Percentiles rank a stretch among this genome's conserved stretches.
Evolutionary conservation across 2,888 invertebrate genomes (phyloP).

Genomic region (Chironomus riparius): DNA sequence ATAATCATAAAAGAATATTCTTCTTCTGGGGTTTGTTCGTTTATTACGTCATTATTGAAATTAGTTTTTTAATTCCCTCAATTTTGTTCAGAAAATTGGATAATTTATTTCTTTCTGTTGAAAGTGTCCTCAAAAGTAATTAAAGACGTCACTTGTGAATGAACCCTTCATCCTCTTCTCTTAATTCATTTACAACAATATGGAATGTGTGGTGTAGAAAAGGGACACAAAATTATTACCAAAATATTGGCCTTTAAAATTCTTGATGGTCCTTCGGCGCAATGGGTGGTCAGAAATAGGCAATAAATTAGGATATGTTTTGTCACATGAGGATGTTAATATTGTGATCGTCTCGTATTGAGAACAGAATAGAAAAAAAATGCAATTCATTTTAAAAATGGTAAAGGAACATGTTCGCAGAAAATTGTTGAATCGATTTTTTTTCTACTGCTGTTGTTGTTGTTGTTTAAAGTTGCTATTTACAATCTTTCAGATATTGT

Average conservation of each 20-base stretch:
- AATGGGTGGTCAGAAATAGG: conserved; percentile 18
- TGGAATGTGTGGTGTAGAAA: conserved; percentile 1
- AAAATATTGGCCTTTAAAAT: conserved; percentile 7
- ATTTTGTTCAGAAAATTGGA: too few relatives aligned
- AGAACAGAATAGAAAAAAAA: background rate
- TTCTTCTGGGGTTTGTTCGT: too few relatives aligned
- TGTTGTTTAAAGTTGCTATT: background rate
- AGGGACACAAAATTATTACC: background rate
- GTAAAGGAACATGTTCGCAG: conserved; percentile 23
- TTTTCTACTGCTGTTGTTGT: background rate
- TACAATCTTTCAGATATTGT: conserved; percentile 4
- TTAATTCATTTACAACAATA: background rate
- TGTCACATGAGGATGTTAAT: conserved; percentile 26
- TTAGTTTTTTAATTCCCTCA: too few relatives aligned
- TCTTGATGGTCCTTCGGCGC: background rate
- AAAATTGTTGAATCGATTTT: conserved; percentile 15
- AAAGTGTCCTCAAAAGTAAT: too few relatives aligned
- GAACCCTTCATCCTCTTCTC: background rate
- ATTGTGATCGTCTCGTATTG: conserved; percentile 2
- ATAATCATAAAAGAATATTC: background rate
- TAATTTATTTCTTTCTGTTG: too few relatives aligned
- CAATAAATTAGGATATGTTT: conserved; percentile 27
- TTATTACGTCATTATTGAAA: too few relatives aligned
- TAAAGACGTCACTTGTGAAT: too few relatives aligned
- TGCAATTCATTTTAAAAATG: background rate